These are phyloP conservation scores for Fopius arisanus DNA, from an alignment of 1,140 invertebrate genomes.

Conservation along the genomic window DNA sequence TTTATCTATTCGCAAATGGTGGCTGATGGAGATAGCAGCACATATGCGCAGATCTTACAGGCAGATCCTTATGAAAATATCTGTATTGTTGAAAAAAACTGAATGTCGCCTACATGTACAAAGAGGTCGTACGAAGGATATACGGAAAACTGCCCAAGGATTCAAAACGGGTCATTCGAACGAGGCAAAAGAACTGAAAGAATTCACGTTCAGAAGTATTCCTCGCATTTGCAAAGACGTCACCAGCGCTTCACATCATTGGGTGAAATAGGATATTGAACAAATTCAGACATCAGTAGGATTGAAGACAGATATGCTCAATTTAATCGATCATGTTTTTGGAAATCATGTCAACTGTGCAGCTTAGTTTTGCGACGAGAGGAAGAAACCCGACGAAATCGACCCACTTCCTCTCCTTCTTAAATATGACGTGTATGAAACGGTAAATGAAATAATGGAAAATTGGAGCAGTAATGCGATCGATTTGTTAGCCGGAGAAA, in stretches of 20 bases:
- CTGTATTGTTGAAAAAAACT: too few relatives aligned
- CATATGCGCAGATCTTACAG: conserved; percentile 30
- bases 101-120: too few relatives aligned
- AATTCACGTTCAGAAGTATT: too few relatives aligned
- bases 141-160: too few relatives aligned
- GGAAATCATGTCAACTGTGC: conserved; percentile 31
- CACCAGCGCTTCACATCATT: too few relatives aligned
- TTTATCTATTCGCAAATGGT: conserved; percentile 47
- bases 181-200: too few relatives aligned
- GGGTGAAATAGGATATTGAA: not conserved
- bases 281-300: conserved; percentile 8
- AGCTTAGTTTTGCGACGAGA: not conserved
- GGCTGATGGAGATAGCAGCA: conserved; percentile 51
- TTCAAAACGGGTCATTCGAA: too few relatives aligned
- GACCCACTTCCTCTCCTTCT: not conserved
- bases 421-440: not conserved
- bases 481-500: not conserved
- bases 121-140: too few relatives aligned
- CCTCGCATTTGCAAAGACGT: too few relatives aligned
- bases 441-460: not conserved
- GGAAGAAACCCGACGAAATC: not conserved
- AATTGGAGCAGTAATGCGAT: too few relatives aligned
- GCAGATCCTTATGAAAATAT: too few relatives aligned
- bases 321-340: too few relatives aligned
- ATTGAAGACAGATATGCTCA: conserved; percentile 32